These are phyloP conservation scores for Elephas maximus DNA, from an alignment of 2,113 vertebrate genomes.

Conservation along the genomic window DNA sequence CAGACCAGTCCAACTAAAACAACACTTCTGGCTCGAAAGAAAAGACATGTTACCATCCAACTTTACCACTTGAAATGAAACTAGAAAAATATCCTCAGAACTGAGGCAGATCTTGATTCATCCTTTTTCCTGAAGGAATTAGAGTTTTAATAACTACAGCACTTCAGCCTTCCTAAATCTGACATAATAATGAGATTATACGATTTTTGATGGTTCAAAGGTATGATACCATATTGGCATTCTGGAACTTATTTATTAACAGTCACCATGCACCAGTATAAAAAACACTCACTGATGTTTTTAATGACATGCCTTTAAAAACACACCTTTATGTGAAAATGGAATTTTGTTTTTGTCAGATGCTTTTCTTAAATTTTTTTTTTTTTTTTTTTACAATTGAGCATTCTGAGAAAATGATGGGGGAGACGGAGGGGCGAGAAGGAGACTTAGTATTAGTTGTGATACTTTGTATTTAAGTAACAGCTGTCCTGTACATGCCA, in stretches of 20 bases:
- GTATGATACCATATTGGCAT: background rate
- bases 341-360: conserved; percentile 25
- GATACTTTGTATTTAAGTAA: background rate
- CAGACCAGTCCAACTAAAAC: background rate
- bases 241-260: background rate
- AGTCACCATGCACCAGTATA: background rate
- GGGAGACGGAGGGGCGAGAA: background rate
- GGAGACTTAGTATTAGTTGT: background rate
- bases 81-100: background rate
- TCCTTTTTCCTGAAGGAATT: background rate
- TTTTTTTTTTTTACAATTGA: background rate
- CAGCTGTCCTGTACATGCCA: too few relatives aligned
- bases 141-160: background rate
- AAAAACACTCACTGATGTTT: background rate
- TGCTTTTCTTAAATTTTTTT: background rate
- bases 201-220: background rate
- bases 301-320: conserved; percentile 28
- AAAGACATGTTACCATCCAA: background rate
- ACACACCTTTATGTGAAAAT: conserved; percentile 32
- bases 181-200: background rate
- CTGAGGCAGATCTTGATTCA: background rate
- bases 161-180: background rate
- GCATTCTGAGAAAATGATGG: background rate
- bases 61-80: background rate
- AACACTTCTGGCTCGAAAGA: background rate